phyloP scores from a whole-genome alignment of 1,140 invertebrate genomes.

The Drosophila insularis region DNA sequence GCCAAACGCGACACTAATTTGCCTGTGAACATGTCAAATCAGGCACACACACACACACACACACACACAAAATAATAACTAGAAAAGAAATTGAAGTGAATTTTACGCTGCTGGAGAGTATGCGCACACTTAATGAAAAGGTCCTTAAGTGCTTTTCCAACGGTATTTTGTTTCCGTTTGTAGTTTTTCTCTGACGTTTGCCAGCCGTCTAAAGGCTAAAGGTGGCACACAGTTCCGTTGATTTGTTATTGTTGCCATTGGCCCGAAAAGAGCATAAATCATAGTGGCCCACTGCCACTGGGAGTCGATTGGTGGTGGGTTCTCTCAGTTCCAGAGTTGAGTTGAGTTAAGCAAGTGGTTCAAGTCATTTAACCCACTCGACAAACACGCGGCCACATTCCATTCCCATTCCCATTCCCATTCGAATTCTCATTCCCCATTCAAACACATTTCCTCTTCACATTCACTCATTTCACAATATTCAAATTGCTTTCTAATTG shows the following conservation, averaged over 20 bases:
- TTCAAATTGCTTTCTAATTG: constrained; percentile 80
- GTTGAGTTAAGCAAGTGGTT: constrained; percentile 69
- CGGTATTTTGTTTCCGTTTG: constrained; percentile 81
- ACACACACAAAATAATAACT: neutral
- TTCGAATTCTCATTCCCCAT: neutral
- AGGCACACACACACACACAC: constrained; percentile 29
- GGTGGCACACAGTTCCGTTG: constrained; percentile 57
- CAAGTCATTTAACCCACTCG: constrained; percentile 80
- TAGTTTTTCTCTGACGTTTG: constrained; percentile 63
- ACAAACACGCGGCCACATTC: constrained; percentile 37
- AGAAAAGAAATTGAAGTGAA: constrained; percentile 34
- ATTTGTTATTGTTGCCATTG: constrained; percentile 79
- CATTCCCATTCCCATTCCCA: neutral
- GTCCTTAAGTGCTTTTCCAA: constrained; percentile 80
- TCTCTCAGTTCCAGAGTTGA: too few relatives aligned
- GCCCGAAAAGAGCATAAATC: constrained; percentile 62
- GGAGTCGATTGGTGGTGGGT: constrained; percentile 20
- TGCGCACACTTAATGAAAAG: constrained; percentile 76
- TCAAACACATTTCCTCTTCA: neutral
- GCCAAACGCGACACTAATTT: constrained; percentile 72
- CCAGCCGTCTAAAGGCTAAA: neutral
- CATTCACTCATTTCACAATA: neutral
- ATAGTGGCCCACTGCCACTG: constrained; percentile 27
- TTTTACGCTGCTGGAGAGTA: constrained; percentile 55
- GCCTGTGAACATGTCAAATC: constrained; percentile 81